Percentiles rank a stretch among this genome's conserved stretches.
Conservation (phyloP, 92 coral and sea anemone genomes). For the Porites lobata region DNA sequence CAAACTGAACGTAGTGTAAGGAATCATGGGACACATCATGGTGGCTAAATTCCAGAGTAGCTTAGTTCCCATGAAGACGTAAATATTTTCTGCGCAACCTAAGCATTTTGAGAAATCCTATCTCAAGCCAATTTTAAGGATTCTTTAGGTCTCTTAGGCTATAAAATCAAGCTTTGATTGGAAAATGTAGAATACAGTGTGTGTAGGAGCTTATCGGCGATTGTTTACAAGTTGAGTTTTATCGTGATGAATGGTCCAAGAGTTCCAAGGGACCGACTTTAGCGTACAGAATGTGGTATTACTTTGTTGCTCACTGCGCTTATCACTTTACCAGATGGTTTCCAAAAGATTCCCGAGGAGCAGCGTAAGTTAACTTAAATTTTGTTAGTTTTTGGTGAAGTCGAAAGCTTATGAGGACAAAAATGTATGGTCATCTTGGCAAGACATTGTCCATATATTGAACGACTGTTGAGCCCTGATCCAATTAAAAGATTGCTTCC, state of each 20-base stretch:
- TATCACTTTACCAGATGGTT: slow-evolving; percentile 99
- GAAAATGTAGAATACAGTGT: background rate
- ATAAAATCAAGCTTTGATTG: background rate
- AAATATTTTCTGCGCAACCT: slow-evolving; percentile 34
- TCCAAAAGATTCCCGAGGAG: slow-evolving; percentile 90
- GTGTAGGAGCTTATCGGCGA: background rate
- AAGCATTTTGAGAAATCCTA: background rate
- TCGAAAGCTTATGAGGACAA: too few relatives aligned
- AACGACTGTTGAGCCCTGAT: too few relatives aligned
- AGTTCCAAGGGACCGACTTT: background rate
- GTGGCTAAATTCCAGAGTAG: slow-evolving; percentile 23
- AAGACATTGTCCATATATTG: too few relatives aligned
- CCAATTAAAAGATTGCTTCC: too few relatives aligned
- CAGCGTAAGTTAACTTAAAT: slow-evolving; percentile 80
- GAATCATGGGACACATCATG: slow-evolving; percentile 45
- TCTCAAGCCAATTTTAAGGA: background rate
- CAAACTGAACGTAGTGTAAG: too few relatives aligned
- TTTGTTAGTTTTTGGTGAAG: background rate
- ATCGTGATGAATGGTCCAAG: background rate
- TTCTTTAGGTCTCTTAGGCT: background rate
- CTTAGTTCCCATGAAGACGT: slow-evolving; percentile 35
- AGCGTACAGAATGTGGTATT: slow-evolving; percentile 88
- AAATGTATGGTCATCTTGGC: too few relatives aligned
- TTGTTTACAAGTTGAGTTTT: background rate
- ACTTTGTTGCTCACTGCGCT: slow-evolving; percentile 94